A percentile compares a stretch with the other conserved stretches of the same genome.
These are phyloP conservation scores for Uria aalge DNA, from an alignment of 2,113 vertebrate species.

Conservation along the genomic window DNA sequence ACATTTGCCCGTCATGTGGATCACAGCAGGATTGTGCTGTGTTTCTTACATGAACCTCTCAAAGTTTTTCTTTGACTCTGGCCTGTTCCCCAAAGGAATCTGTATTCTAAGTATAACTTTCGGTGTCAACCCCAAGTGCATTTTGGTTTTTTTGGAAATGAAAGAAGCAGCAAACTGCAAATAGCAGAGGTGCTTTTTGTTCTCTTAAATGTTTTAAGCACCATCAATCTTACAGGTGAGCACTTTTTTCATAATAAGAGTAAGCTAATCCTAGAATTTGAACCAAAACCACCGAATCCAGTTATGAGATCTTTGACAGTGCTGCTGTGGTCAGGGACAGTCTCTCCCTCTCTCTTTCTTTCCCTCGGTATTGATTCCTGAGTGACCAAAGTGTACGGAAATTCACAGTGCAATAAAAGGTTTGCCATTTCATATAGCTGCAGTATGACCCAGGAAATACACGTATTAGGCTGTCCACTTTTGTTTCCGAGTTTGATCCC, in stretches of 20 bases:
- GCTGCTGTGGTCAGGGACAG: neutral
- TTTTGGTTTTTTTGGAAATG: neutral
- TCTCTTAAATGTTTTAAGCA: neutral
- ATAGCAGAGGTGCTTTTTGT: neutral
- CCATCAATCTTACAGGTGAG: neutral
- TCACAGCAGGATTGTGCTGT: neutral
- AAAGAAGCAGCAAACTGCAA: neutral
- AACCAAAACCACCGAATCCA: neutral
- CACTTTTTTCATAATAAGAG: neutral
- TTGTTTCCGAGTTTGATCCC: neutral
- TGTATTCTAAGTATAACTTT: neutral
- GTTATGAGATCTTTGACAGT: neutral
- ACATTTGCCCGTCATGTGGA: neutral
- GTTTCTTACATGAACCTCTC: neutral
- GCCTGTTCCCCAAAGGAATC: neutral
- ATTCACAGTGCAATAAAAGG: neutral
- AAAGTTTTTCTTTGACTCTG: neutral
- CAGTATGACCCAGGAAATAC: neutral
- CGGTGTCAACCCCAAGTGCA: neutral
- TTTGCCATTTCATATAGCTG: neutral
- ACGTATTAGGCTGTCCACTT: neutral
- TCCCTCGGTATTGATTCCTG: neutral
- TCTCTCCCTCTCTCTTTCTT: neutral
- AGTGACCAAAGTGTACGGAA: neutral
- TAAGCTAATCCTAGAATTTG: neutral